A percentile compares a stretch with the other conserved stretches of the same genome.
These are phyloP conservation scores for Ornithorhynchus anatinus DNA, from an alignment of 2,113 vertebrate species.

Conservation along the genomic window DNA sequence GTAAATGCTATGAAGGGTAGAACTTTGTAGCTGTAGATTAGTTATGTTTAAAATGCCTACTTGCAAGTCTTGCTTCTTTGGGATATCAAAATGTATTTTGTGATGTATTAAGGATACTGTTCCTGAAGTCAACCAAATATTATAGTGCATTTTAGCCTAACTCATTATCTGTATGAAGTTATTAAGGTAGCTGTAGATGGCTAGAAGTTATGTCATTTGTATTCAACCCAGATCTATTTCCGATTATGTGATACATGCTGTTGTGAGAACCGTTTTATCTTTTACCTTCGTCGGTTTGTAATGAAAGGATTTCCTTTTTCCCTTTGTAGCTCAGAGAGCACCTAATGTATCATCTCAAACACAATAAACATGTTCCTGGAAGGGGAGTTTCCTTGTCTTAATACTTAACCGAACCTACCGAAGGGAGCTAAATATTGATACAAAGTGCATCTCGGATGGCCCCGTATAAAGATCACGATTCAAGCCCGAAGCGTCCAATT, in stretches of 20 bases:
- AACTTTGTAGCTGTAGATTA: conserved; percentile 95
- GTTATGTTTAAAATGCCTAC: conserved; percentile 92
- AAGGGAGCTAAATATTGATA: conserved; percentile 59
- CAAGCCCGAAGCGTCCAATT: conserved; percentile 62
- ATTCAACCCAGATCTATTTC: conserved; percentile 89
- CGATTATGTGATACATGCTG: conserved; percentile 93
- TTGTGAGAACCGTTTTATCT: conserved; percentile 92
- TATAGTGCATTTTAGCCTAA: conserved; percentile 95
- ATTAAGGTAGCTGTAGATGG: conserved; percentile 90
- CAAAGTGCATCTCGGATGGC: conserved; percentile 70
- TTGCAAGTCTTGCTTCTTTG: conserved; percentile 97
- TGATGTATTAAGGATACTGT: conserved; percentile 95
- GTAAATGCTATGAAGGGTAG: conserved; percentile 87
- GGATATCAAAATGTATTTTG: conserved; percentile 97
- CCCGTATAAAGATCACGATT: conserved; percentile 63
- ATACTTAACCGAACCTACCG: conserved; percentile 71
- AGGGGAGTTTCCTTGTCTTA: conserved; percentile 81
- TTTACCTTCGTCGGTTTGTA: conserved; percentile 94
- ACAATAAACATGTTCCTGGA: conserved; percentile 90
- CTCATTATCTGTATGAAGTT: conserved; percentile 95
- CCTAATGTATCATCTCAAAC: conserved; percentile 90
- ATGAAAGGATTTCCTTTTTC: conserved; percentile 90
- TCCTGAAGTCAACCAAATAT: conserved; percentile 96
- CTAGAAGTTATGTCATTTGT: conserved; percentile 92
- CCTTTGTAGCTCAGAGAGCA: conserved; percentile 94